Base-by-base conservation (phyloP, 37 sponge, comb jelly and placozoan species). In the Lycopodina hypogea region DNA sequence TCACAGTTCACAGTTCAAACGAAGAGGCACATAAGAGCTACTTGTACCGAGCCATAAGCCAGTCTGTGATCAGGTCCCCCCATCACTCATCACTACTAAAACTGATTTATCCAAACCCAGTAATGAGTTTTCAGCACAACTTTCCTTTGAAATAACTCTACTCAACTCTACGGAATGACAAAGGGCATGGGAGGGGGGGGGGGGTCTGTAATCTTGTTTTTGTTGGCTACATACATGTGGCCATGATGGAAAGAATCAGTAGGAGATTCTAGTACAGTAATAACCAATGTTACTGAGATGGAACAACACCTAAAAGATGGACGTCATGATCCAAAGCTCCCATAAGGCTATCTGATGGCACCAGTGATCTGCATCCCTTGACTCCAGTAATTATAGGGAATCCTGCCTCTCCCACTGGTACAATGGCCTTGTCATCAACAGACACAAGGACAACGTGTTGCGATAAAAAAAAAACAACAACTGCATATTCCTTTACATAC, bases 271-370 rank as follows among this genome's bases (percentile, higher is more conserved):
- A 74, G 82, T 28, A 81, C 41, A 14, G 39, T n/a, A 29, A 73
- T 42, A 30, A 73, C 24, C 17, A 72, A 73, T 21, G 65, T 65
- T 22, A 81, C 82, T 39, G n/a, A n/a, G 82, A 81, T 0, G 82
- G 82, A 0, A 80, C 81, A 32, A 80, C 50, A 33, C 72, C 71
- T 56, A 21, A 8, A 21, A 74, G 0, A 41, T 72, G 74, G 36
- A 81, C 72, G 45, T 81, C 82, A 81, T 81, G 82, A 32, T 81
- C 82, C 24, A 72, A 48, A 7, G 74, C 82, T 63, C 41, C 26
- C 22, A 72, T 24, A 40, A n/a, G n/a, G 26, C 11, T 56, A 22
- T 19, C 58, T 58, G n/a, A n/a, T n/a, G 12, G 48, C 30, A 71
- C 28, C 50, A 41, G 51, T 40, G 0, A 69, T 21, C 28, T 69